Evolutionary conservation across 2,113 vertebrate genomes (phyloP).

Genomic region (Forbesichthys papilliferus): DNA sequence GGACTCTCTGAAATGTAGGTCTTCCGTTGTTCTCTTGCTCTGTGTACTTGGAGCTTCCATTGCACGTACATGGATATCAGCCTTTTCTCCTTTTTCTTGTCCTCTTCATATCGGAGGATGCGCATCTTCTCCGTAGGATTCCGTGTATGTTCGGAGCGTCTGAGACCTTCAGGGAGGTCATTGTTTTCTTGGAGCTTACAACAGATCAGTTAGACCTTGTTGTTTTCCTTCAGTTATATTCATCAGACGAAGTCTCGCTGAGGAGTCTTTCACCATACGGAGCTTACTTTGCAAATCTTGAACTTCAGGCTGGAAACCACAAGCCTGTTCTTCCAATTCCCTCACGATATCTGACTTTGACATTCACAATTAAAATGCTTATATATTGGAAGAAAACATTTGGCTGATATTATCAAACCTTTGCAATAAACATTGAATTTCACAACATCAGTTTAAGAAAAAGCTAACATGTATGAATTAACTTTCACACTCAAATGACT

Average conservation of each 20-base stretch:
- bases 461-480: background rate
- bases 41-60: background rate
- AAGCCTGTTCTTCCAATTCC: background rate
- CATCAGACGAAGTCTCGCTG: background rate
- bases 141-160: background rate
- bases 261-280: background rate
- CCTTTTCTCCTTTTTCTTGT: slow-evolving; percentile 9
- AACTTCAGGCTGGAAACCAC: slow-evolving; percentile 1
- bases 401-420: background rate
- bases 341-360: background rate
- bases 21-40: slow-evolving; percentile 11
- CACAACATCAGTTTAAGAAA: background rate
- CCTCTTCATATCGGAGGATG: background rate
- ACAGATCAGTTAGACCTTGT: background rate
- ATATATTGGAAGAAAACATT: background rate
- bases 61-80: background rate
- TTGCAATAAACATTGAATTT: background rate
- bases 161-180: background rate
- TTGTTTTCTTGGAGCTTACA: background rate
- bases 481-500: slow-evolving; percentile 1
- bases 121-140: background rate
- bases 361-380: background rate
- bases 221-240: background rate
- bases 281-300: background rate
- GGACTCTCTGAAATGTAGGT: background rate